phyloP scores from a whole-genome alignment of 2,888 invertebrate genomes.

The Silvanus unidentatus region DNA sequence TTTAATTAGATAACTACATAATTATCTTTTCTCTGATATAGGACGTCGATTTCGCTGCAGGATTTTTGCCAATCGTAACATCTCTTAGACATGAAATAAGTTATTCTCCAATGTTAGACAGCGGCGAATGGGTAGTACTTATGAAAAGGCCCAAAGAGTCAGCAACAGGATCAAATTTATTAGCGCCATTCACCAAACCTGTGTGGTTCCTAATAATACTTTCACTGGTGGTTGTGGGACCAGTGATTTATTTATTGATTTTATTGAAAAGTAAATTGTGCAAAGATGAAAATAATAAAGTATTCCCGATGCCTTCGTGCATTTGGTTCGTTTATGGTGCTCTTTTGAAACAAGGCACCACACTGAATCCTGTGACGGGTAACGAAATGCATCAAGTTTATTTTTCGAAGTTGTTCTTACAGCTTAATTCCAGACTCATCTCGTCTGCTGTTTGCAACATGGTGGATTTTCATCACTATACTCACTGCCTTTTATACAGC shows the following conservation, averaged over 20 bases:
- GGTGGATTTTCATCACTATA: slow-evolving; percentile 88
- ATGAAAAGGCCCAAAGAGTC: slow-evolving; percentile 76
- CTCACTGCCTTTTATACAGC: slow-evolving; percentile 87
- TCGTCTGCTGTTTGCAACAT: slow-evolving; percentile 76
- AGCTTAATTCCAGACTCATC: slow-evolving; percentile 62
- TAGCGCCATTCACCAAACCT: slow-evolving; percentile 70
- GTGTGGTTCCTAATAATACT: slow-evolving; percentile 61
- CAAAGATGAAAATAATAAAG: slow-evolving; percentile 52
- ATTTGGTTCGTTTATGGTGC: slow-evolving; percentile 87
- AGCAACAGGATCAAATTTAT: slow-evolving; percentile 73
- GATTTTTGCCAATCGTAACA: slow-evolving; percentile 62
- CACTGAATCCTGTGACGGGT: slow-evolving; percentile 76
- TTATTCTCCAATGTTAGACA: slow-evolving; percentile 63
- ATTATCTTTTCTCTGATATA: slow-evolving; percentile 35
- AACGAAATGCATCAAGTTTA: slow-evolving; percentile 28
- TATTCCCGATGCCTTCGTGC: slow-evolving; percentile 63
- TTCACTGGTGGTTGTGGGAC: slow-evolving; percentile 69
- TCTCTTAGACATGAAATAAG: slow-evolving; percentile 51
- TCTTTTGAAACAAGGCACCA: slow-evolving; percentile 80
- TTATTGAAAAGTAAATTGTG: slow-evolving; percentile 58
- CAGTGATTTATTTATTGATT: slow-evolving; percentile 68
- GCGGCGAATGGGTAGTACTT: slow-evolving; percentile 72
- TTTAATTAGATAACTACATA: too few relatives aligned
- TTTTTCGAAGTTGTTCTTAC: not conserved
- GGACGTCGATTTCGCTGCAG: slow-evolving; percentile 74